A percentile compares a stretch with the other conserved stretches of the same genome.
These are phyloP conservation scores for Rattus norvegicus DNA, from an alignment of 2,113 vertebrate genomes.

Conservation along the genomic window DNA sequence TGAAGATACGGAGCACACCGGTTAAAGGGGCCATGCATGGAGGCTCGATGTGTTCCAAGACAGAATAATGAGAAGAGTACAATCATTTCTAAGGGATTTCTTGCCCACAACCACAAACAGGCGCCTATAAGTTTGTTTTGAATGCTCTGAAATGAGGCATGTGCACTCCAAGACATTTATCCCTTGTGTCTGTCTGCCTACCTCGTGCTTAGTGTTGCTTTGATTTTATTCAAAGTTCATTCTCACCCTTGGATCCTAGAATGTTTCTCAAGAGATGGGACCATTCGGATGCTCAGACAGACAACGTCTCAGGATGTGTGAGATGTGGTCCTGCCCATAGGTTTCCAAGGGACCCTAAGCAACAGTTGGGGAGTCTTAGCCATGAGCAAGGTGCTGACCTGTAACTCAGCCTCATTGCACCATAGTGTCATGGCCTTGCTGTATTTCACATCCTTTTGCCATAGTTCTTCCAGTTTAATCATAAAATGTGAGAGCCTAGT, in stretches of 20 bases:
- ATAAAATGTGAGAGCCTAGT: not conserved
- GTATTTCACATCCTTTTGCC: not conserved
- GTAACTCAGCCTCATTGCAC: fast-evolving
- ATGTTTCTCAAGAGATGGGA: not conserved
- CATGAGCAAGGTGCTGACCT: fast-evolving
- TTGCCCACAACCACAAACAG: not conserved
- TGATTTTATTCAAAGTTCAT: conserved; percentile 43
- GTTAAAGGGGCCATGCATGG: not conserved
- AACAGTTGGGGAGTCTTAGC: not conserved
- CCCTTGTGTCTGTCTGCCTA: not conserved
- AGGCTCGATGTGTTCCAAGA: conserved; percentile 13
- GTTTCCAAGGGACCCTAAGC: not conserved
- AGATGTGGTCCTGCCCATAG: too few species aligned
- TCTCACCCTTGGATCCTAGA: not conserved
- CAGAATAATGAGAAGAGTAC: not conserved
- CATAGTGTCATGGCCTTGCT: not conserved
- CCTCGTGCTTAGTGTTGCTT: not conserved
- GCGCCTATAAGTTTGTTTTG: not conserved
- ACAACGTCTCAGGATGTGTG: not conserved
- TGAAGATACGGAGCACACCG: conserved; percentile 2
- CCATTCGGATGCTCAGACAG: not conserved
- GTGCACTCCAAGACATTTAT: not conserved
- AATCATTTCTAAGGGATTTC: not conserved
- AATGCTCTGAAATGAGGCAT: not conserved
- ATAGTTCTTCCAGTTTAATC: not conserved